Evolutionary conservation across 2,113 vertebrate genomes (phyloP).

Genomic region (Tachycineta bicolor): DNA sequence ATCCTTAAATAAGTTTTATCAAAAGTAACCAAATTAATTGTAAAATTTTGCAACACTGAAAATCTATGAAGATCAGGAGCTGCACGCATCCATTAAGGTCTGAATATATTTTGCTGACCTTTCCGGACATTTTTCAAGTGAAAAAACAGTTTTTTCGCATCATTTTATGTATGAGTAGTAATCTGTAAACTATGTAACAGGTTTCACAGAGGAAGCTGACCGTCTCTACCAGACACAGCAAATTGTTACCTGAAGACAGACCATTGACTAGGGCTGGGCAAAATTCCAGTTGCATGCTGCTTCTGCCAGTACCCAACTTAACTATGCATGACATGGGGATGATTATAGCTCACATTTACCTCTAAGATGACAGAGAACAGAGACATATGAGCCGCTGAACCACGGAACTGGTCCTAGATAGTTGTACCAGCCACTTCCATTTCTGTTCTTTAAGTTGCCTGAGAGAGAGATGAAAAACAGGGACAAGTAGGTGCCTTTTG

Average conservation of each 20-base stretch:
- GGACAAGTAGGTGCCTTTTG: fast-evolving
- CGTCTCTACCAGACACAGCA: background rate
- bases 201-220: background rate
- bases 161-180: background rate
- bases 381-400: background rate
- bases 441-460: background rate
- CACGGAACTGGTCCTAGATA: background rate
- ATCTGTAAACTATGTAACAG: background rate
- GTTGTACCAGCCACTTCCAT: background rate
- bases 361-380: background rate
- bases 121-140: background rate
- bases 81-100: background rate
- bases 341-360: background rate
- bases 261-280: background rate
- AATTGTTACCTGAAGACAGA: background rate
- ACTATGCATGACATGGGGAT: background rate
- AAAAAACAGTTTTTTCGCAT: background rate
- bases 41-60: background rate
- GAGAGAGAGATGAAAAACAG: background rate
- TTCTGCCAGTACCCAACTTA: background rate
- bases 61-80: background rate
- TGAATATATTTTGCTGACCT: background rate
- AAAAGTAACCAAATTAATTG: background rate
- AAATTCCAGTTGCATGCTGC: background rate
- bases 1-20: conserved; percentile 23